Evolutionary conservation across 2,797 vertebrate genomes (phyloP).

Genomic region (Buphagus erythrorhynchus): DNA sequence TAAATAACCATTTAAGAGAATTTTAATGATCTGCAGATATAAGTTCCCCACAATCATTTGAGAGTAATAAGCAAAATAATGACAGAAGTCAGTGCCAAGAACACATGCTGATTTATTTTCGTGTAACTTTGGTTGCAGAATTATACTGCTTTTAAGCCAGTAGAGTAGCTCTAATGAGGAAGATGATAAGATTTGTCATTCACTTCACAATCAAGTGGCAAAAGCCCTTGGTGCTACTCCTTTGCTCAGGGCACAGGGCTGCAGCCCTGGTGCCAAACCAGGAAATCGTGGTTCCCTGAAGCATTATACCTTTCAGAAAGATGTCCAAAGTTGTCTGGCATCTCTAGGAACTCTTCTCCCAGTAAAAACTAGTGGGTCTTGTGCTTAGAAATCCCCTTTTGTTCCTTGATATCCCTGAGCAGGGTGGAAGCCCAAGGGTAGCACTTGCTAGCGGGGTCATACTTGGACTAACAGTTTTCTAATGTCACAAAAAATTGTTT

Average conservation of each 20-base stretch:
- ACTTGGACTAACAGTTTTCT: not conserved
- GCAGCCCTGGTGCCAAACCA: not conserved
- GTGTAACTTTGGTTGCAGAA: not conserved
- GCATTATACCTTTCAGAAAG: not conserved
- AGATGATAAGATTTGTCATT: not conserved
- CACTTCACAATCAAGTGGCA: not conserved
- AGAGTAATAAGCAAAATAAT: not conserved
- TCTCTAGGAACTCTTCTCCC: not conserved
- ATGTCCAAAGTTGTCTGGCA: not conserved
- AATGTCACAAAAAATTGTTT: not conserved
- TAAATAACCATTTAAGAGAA: slow-evolving; percentile 16
- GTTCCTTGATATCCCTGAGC: not conserved
- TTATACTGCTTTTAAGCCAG: not conserved
- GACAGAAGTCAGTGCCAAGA: not conserved
- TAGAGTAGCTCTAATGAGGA: not conserved
- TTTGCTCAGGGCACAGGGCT: not conserved
- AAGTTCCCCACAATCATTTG: not conserved
- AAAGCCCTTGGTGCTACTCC: not conserved
- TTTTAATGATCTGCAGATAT: not conserved
- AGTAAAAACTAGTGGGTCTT: not conserved
- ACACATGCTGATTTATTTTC: not conserved
- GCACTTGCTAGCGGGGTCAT: fast-evolving
- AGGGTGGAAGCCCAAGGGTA: not conserved
- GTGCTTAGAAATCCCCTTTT: not conserved
- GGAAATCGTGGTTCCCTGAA: fast-evolving